Conservation (phyloP, 2,797 vertebrate species). For the Tauraco hartlaubi region DNA sequence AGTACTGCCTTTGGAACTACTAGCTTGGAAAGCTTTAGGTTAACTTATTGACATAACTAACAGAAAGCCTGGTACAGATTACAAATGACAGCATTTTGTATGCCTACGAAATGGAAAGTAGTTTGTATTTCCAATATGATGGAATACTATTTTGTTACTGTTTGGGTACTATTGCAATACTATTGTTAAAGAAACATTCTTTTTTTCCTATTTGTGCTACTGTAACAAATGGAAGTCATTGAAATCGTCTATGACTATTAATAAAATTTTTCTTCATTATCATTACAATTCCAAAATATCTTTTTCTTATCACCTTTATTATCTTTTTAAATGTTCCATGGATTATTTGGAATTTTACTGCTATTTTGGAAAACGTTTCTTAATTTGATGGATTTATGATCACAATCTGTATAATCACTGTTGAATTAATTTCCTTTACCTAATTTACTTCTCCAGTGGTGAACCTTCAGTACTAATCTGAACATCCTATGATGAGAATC, state of each 20-base stretch:
- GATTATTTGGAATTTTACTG: background rate
- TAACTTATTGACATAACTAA: background rate
- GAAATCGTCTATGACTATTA: background rate
- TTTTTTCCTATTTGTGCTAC: background rate
- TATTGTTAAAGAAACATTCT: background rate
- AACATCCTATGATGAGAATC: background rate
- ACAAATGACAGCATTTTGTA: background rate
- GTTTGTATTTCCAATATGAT: background rate
- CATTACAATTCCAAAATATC: background rate
- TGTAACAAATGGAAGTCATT: slow-evolving; percentile 13
- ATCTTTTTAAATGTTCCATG: background rate
- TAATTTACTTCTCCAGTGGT: background rate
- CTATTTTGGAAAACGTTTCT: background rate
- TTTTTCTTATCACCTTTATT: background rate
- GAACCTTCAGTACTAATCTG: slow-evolving; percentile 7
- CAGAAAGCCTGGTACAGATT: background rate
- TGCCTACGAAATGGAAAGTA: background rate
- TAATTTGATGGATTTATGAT: background rate
- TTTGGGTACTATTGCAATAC: background rate
- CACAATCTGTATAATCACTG: background rate
- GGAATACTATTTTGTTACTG: background rate
- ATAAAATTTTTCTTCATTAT: background rate
- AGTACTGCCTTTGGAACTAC: background rate
- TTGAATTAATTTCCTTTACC: slow-evolving; percentile 8
- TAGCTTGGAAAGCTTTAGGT: background rate